These are phyloP conservation scores for Eumaeus atala DNA, from an alignment of 1,140 invertebrate genomes.

Conservation along the genomic window DNA sequence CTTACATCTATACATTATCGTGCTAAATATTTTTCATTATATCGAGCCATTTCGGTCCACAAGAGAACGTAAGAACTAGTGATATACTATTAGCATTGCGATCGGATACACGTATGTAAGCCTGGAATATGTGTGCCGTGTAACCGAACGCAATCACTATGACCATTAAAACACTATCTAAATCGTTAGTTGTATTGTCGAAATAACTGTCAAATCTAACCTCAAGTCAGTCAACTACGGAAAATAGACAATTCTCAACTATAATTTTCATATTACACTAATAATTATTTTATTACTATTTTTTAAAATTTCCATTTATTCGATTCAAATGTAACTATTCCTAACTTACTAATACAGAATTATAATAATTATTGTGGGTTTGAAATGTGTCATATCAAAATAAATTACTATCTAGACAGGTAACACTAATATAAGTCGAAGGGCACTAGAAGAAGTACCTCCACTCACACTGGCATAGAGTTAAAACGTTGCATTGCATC, in stretches of 20 bases:
- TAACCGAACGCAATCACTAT: constrained; percentile 12
- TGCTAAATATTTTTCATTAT: constrained; percentile 42
- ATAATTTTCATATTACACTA: constrained; percentile 31
- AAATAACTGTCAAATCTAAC: constrained; percentile 42
- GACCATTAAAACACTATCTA: constrained; percentile 28
- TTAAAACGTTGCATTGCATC: no score
- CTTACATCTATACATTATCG: constrained; percentile 41
- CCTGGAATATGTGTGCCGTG: constrained; percentile 5
- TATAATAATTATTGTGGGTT: constrained; percentile 28
- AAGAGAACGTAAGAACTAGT: constrained; percentile 42
- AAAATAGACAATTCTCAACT: constrained; percentile 60
- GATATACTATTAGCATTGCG: constrained; percentile 32
- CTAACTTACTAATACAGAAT: constrained; percentile 41
- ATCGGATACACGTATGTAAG: neutral
- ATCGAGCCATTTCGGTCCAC: constrained; percentile 53
- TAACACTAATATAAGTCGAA: constrained; percentile 37
- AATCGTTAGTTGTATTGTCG: constrained; percentile 47
- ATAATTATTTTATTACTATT: constrained; percentile 25
- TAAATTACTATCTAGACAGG: constrained; percentile 52
- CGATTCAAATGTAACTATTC: constrained; percentile 45
- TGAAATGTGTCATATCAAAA: constrained; percentile 51
- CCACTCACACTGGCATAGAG: no score
- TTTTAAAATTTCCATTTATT: constrained; percentile 40
- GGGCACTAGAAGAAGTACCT: constrained; percentile 13
- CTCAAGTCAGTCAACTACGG: constrained; percentile 58